A percentile compares a stretch with the other conserved stretches of the same genome.
Evolutionary conservation across 2,113 vertebrate species (phyloP).

Genomic region (Anguilla japonica): DNA sequence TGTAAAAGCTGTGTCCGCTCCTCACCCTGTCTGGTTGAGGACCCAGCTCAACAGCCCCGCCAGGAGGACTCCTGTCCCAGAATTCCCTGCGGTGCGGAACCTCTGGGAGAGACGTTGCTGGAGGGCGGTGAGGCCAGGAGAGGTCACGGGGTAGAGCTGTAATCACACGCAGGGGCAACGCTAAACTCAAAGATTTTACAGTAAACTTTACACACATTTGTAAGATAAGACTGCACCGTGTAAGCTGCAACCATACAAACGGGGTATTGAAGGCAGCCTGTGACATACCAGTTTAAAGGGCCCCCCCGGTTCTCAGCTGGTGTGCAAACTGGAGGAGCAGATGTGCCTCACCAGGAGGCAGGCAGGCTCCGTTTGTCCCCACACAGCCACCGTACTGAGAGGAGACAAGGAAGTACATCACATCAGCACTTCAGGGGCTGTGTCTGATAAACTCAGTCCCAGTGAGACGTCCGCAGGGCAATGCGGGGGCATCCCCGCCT

Average conservation of each 20-base stretch:
- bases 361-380: conserved; percentile 62
- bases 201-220: too few relatives aligned
- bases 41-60: conserved; percentile 44
- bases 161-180: conserved; percentile 31
- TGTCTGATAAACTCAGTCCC: not conserved
- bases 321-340: conserved; percentile 75
- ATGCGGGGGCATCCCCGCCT: too few relatives aligned
- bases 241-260: not conserved
- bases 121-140: conserved; percentile 54
- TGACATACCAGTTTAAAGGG: conserved; percentile 80
- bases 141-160: conserved; percentile 78
- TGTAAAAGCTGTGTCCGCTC: not conserved
- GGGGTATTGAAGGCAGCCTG: not conserved
- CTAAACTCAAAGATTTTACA: not conserved
- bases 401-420: conserved; percentile 2
- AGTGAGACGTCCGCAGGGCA: too few relatives aligned
- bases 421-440: not conserved
- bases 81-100: conserved; percentile 26
- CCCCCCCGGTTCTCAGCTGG: conserved; percentile 74
- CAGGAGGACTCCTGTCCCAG: conserved; percentile 37
- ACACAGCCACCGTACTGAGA: conserved; percentile 69
- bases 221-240: not conserved
- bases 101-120: conserved; percentile 57
- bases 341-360: conserved; percentile 74
- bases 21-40: conserved; percentile 36